Evolutionary conservation across 2,797 vertebrate species (phyloP).

Genomic region (Lutra lutra): DNA sequence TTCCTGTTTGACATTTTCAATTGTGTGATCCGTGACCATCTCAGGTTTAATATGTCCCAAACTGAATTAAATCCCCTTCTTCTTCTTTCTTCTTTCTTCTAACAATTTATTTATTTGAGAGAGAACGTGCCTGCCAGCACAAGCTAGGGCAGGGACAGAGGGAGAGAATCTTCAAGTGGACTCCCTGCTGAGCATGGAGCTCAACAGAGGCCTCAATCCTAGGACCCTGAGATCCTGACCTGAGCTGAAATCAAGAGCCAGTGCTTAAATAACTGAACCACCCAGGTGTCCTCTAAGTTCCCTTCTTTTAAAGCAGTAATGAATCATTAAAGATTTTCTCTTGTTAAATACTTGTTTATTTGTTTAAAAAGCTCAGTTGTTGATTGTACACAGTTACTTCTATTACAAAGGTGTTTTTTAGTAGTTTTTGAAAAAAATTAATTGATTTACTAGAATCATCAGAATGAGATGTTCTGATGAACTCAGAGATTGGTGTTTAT

Average conservation of each 20-base stretch:
- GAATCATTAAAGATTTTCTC: background rate
- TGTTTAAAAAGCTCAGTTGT: background rate
- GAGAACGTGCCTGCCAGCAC: background rate
- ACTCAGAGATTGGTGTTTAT: background rate
- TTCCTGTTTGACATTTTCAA: background rate
- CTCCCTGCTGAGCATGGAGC: background rate
- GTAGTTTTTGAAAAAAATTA: conserved; percentile 30
- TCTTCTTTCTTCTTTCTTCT: no score
- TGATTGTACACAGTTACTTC: background rate
- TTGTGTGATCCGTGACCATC: background rate
- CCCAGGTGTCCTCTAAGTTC: background rate
- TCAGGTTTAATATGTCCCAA: background rate
- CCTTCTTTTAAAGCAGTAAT: background rate
- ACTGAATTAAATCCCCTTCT: background rate
- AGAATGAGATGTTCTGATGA: background rate
- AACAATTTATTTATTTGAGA: background rate
- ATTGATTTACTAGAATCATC: conserved; percentile 16
- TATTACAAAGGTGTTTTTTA: conserved; percentile 32
- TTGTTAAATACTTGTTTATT: background rate
- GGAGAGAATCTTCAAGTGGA: background rate
- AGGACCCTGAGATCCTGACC: background rate
- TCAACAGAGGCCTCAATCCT: background rate
- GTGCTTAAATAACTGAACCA: background rate
- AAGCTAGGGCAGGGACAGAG: background rate
- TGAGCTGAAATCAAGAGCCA: background rate